Conservation (phyloP, 2,113 vertebrate species). For the Sminthopsis crassicaudata region DNA sequence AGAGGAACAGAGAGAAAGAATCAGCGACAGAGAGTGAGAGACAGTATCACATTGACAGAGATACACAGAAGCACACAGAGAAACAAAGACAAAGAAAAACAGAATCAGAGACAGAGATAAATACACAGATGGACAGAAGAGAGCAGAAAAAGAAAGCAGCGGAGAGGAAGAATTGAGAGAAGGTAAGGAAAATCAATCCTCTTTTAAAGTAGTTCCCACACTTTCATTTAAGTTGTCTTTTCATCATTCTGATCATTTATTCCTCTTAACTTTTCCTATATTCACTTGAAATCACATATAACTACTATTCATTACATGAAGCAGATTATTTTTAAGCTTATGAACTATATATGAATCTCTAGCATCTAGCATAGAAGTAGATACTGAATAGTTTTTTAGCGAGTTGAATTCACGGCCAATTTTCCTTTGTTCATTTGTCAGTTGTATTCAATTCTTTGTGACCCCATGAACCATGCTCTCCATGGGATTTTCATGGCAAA, state of each 20-base stretch:
- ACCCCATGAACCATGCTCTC: neutral
- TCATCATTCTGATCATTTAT: neutral
- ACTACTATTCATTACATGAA: neutral
- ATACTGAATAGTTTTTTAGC: neutral
- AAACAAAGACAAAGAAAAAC: no score
- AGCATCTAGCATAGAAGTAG: neutral
- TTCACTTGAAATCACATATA: neutral
- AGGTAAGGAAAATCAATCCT: neutral
- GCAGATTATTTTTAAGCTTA: neutral
- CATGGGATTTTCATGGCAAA: neutral
- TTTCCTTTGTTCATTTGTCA: neutral
- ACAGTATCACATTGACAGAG: no score
- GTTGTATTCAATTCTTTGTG: neutral
- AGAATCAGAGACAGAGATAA: no score
- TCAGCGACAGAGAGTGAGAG: no score
- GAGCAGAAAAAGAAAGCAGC: no score
- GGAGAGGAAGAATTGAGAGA: neutral
- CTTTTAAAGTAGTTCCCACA: neutral
- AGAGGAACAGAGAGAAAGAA: no score
- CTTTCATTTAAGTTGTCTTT: neutral
- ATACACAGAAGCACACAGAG: no score
- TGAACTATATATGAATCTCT: neutral
- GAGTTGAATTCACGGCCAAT: neutral
- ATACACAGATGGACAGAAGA: no score
- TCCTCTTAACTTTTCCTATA: neutral